These are phyloP conservation scores for Cremastinae sp. DNA, from an alignment of 2,888 invertebrate species.

Conservation along the genomic window DNA sequence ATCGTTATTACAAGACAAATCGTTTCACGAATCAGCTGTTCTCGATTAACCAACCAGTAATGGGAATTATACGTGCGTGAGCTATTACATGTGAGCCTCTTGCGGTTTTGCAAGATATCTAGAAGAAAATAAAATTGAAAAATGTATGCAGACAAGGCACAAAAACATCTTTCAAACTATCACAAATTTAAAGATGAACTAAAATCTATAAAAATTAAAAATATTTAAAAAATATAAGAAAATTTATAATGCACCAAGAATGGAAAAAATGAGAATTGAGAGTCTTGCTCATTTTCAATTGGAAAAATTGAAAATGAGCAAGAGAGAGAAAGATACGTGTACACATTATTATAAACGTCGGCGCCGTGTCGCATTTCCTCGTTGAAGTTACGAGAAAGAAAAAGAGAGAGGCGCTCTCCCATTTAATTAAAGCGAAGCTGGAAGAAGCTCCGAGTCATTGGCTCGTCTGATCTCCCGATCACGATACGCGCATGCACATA, in stretches of 20 bases:
- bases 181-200: too few relatives aligned
- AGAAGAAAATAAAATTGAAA: too few relatives aligned
- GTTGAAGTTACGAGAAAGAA: slow-evolving; percentile 17
- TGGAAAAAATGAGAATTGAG: neutral
- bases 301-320: neutral
- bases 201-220: too few relatives aligned
- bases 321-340: neutral
- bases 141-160: too few relatives aligned
- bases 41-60: neutral
- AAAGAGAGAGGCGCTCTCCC: slow-evolving; percentile 12
- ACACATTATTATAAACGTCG: slow-evolving; percentile 22
- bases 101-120: too few relatives aligned
- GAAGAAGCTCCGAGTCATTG: slow-evolving; percentile 23
- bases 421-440: slow-evolving; percentile 44
- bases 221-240: too few relatives aligned
- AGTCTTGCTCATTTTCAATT: neutral
- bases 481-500: neutral
- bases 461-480: slow-evolving; percentile 24
- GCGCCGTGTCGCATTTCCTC: slow-evolving; percentile 46
- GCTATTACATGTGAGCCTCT: too few relatives aligned
- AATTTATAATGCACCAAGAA: too few relatives aligned
- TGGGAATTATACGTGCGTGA: too few relatives aligned
- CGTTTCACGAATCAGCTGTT: neutral
- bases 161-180: too few relatives aligned
- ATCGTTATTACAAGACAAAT: neutral